Percentiles rank a stretch among this genome's conserved stretches.
These are phyloP conservation scores for Pristionchus mayeri DNA, from an alignment of 2,888 invertebrate genomes.

Conservation along the genomic window DNA sequence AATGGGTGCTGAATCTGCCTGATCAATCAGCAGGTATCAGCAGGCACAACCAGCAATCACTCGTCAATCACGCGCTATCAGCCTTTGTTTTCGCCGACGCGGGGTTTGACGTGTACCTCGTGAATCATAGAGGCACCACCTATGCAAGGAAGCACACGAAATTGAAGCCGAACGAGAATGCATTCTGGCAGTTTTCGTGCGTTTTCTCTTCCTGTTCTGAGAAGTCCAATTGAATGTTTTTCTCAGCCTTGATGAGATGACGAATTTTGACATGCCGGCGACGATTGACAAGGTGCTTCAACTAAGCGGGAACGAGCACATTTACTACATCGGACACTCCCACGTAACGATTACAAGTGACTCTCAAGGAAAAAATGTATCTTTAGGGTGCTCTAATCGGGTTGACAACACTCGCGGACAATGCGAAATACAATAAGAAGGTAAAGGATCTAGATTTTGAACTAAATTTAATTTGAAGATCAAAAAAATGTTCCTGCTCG, in stretches of 20 bases:
- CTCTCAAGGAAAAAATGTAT: neutral
- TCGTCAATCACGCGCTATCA: neutral
- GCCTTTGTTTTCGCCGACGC: neutral
- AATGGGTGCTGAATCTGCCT: neutral
- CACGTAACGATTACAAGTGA: neutral
- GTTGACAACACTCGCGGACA: neutral
- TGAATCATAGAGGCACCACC: neutral
- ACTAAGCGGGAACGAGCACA: neutral
- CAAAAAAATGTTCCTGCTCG: neutral
- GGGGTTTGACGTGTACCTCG: neutral
- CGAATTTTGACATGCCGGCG: neutral
- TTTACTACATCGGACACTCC: constrained; percentile 5
- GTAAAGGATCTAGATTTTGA: neutral
- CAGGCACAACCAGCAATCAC: neutral
- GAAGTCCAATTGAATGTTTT: too few relatives aligned
- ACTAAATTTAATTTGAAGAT: neutral
- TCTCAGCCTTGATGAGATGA: neutral
- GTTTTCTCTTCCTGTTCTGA: neutral
- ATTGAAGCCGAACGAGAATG: neutral
- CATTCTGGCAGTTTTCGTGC: neutral
- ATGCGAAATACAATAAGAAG: neutral
- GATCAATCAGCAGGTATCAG: neutral
- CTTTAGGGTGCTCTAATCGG: neutral
- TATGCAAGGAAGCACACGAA: neutral
- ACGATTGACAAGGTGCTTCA: neutral